These are phyloP conservation scores for Tinea trinotella DNA, from an alignment of 2,888 invertebrate species.

Conservation along the genomic window DNA sequence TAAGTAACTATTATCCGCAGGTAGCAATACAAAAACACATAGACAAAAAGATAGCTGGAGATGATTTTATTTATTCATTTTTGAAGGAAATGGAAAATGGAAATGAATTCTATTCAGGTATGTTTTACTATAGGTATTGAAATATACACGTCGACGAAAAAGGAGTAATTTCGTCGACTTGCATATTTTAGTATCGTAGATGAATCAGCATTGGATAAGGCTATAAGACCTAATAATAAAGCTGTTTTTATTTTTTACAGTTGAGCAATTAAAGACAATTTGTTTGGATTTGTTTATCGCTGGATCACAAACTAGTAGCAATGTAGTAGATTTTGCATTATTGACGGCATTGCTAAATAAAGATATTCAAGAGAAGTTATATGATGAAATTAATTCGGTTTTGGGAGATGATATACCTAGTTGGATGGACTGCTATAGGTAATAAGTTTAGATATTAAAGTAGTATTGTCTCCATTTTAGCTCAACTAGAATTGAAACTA, in stretches of 20 bases:
- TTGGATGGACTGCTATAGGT: constrained; percentile 50
- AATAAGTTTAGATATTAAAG: too few species aligned
- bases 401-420: constrained; percentile 56
- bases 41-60: constrained; percentile 39
- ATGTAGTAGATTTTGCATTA: constrained; percentile 73
- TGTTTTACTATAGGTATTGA: too few species aligned
- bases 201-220: background rate
- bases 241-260: constrained; percentile 30
- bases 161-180: too few species aligned
- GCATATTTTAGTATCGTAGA: too few species aligned
- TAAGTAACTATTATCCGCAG: too few species aligned
- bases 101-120: constrained; percentile 48
- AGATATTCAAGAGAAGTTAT: constrained; percentile 72
- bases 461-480: too few species aligned
- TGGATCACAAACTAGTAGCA: constrained; percentile 81
- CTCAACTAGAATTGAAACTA: too few species aligned
- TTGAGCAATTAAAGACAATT: constrained; percentile 57
- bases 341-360: constrained; percentile 70
- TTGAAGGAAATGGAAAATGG: constrained; percentile 67
- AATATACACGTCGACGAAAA: too few species aligned
- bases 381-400: constrained; percentile 69
- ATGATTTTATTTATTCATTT: constrained; percentile 77
- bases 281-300: constrained; percentile 80
- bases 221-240: background rate
- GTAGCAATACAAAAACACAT: constrained; percentile 70